Conservation (phyloP, 2,113 vertebrate genomes). For the Phrynosoma platyrhinos region DNA sequence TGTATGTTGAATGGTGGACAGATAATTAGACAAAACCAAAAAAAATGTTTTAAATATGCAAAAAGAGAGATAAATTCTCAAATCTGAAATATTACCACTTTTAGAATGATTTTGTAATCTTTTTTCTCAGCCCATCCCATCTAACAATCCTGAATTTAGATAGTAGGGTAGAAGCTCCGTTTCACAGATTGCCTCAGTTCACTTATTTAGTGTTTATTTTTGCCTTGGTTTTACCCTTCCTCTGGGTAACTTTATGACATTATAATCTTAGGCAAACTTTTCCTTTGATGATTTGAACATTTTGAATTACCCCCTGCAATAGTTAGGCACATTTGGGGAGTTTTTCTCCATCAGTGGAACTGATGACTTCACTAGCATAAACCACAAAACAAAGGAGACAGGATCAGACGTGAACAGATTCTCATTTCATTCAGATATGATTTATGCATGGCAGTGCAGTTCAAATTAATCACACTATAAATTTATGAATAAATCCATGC, state of each 20-base stretch:
- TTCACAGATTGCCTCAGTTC: background rate
- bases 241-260: background rate
- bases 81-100: slow-evolving; percentile 51
- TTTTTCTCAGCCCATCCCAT: slow-evolving; percentile 47
- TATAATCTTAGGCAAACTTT: background rate
- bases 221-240: background rate
- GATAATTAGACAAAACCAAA: slow-evolving; percentile 48
- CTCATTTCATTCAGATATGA: slow-evolving; percentile 57
- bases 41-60: slow-evolving; percentile 54
- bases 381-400: slow-evolving; percentile 52
- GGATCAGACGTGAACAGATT: slow-evolving; percentile 41
- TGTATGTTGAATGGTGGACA: background rate
- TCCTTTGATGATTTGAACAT: background rate
- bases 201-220: background rate
- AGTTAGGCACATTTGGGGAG: slow-evolving; percentile 55
- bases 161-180: background rate
- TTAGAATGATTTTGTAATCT: slow-evolving; percentile 57
- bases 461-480: slow-evolving; percentile 68
- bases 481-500: slow-evolving; percentile 60
- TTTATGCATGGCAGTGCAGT: slow-evolving; percentile 44
- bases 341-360: slow-evolving; percentile 58
- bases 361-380: rapidly evolving
- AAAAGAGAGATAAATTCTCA: slow-evolving; percentile 18
- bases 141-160: slow-evolving; percentile 22
- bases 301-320: background rate